phyloP scores from a whole-genome alignment of 2,113 vertebrate species.

The Grallaria varia region DNA sequence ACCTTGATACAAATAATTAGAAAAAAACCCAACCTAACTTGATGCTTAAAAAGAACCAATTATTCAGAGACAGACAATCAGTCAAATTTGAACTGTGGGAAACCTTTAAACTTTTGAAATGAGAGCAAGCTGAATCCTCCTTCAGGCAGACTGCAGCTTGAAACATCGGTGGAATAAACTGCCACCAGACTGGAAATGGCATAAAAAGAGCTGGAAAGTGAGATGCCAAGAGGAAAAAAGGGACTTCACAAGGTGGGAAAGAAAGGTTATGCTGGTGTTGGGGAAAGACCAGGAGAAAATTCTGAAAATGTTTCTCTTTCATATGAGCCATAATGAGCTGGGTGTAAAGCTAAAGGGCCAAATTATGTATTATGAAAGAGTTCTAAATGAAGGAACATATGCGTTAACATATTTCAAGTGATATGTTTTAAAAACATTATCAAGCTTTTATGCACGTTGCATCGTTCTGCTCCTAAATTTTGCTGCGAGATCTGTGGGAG shows the following conservation, averaged over 20 bases:
- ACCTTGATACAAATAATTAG: neutral
- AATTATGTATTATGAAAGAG: conserved; percentile 47
- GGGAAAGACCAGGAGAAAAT: neutral
- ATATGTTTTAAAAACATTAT: conserved; percentile 68
- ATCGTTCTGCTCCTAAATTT: conserved; percentile 54
- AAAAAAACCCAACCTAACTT: neutral
- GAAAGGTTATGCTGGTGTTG: neutral
- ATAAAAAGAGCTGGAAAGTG: neutral
- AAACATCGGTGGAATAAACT: neutral
- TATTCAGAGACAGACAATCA: neutral
- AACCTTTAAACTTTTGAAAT: conserved; percentile 25
- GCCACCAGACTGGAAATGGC: neutral
- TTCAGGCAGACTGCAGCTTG: neutral
- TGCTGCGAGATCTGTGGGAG: conserved; percentile 56
- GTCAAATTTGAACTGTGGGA: neutral
- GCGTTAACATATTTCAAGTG: conserved; percentile 67
- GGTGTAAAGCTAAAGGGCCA: conserved; percentile 55
- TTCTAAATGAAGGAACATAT: conserved; percentile 58
- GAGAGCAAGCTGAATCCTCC: neutral
- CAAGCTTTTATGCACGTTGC: conserved; percentile 65
- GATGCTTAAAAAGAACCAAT: neutral
- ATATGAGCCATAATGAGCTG: conserved; percentile 19
- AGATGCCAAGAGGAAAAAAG: neutral
- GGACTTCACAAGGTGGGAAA: neutral
- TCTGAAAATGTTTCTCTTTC: neutral